Evolutionary conservation across 30 jellyfish, hydroid and myxozoan genomes (phyloP), one percentile per base, ranked within the genome.

Genomic region (Cassiopea andromeda): DNA sequence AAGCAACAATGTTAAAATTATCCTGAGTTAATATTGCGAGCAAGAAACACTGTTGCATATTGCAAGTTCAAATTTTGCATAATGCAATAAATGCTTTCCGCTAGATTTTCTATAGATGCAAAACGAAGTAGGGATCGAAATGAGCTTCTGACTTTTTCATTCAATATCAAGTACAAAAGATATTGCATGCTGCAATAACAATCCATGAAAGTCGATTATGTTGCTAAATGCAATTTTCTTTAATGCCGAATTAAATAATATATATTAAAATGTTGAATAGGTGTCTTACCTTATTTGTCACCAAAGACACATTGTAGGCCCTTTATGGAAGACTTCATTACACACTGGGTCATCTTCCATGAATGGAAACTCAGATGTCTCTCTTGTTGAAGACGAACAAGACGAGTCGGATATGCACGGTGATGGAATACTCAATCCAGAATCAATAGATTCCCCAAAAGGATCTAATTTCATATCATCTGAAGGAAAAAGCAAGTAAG

Each of bases 301-400:
- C 97, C 97, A 90, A 57, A 81, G 91, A 66, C 90, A 77, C 97
- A 90, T 90, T 6, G 93, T 90, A 46, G 97, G 97, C 48, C 97
- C 93, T 69, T 83, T 82, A 46, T 88, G 79, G 50, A 90, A 90
- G 13, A 90, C 97, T 17, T 90, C 97, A 48, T 90, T 92, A 9
- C 77, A 58, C 64, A 82, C 12, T 12, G 90, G 90, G 69, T 90
- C 97, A 49, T 90, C 93, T 64, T 90, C 97, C 97, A 90, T 82
- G 60, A 90, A 90, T 54, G 97, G 97, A 84, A 90, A 90, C 27
- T 83, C 93, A 1, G 91, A 73, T 44, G 90, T 82, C 14, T 90
- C 93, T 75, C 82, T 73, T 47, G 96, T 77, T 46, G 97, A 90
- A 44, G 93, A 59, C 44, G 93, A 81, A 67, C 64, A 81, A 7